Evolutionary conservation across 1,140 invertebrate species (phyloP), one percentile per base, ranked within the genome.

Genomic region (Watersipora subatra): DNA sequence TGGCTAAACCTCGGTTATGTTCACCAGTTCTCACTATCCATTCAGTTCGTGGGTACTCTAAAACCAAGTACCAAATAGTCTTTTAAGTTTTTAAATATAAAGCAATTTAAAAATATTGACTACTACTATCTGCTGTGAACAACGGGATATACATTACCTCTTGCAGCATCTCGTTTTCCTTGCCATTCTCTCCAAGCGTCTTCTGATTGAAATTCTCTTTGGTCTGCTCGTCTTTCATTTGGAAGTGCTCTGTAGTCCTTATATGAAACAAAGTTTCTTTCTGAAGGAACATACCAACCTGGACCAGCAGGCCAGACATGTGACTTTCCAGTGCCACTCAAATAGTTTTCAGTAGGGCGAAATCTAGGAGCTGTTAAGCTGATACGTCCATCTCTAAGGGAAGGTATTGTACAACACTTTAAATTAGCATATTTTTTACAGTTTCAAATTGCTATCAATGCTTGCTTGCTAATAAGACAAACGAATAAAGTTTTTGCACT

Each of bases 161-260:
- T 67, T 12, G 74, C 71, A 7, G 71, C 70, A 63, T 76, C 74
- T 59, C 74, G 64, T 28, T 73, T 67, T 26, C 73, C 64, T 67
- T 70, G 71, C 55, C 74, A 76, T 15, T 66, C 25, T 2, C 74
- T 73, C 70, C 69, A 76, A 19, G 73, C 64, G 55, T 76, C 73
- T 57, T 75, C 73, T 17, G 69, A 69, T 57, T 75, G 73, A 46
- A 76, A 69, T 57, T 75, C 69, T 22, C 72, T 73, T 17, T 73
- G 73, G 61, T 74, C 75, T 65, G 72, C 61, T 56, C 64, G 67
- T 2, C 70, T 68, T 46, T 65, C 69, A 1, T 68, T 26, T 26
- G 73, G 71, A n/a, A 74, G 28, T 2, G 68, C 69, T 61, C 68
- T 64, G 63, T 73, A 73, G 22, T 75, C 67, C 15, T 68, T 62